phyloP scores from a whole-genome alignment of 2,888 invertebrate species.

The Atrina japonica region DNA sequence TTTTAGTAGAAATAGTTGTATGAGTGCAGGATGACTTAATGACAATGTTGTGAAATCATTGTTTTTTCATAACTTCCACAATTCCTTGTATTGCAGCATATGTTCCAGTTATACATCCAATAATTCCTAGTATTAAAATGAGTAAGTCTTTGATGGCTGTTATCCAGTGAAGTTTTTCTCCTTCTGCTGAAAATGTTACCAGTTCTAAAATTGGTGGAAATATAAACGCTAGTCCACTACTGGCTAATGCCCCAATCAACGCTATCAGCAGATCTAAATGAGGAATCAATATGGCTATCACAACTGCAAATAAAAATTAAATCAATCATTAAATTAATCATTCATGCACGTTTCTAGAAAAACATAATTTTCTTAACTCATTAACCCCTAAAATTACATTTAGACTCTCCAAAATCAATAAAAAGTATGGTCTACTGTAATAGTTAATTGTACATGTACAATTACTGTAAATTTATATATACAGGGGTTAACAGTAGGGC shows the following conservation, averaged over 20 bases:
- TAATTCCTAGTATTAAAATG: slow-evolving; percentile 89
- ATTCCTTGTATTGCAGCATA: slow-evolving; percentile 57
- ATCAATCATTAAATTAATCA: not conserved
- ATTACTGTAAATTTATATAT: too few relatives aligned
- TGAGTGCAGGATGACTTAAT: too few relatives aligned
- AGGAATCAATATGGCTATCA: slow-evolving; percentile 66
- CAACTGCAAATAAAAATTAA: slow-evolving; percentile 57
- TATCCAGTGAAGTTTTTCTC: slow-evolving; percentile 30
- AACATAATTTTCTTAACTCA: too few relatives aligned
- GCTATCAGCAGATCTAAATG: slow-evolving; percentile 77
- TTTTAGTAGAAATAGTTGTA: too few relatives aligned
- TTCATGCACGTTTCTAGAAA: slow-evolving; percentile 3
- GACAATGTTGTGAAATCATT: too few relatives aligned
- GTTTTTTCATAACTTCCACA: slow-evolving; percentile 32
- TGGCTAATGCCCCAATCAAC: slow-evolving; percentile 76
- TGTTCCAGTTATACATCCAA: slow-evolving; percentile 91
- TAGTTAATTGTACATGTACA: too few relatives aligned
- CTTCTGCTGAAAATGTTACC: slow-evolving; percentile 65
- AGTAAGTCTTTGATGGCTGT: slow-evolving; percentile 87
- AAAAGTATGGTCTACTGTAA: too few relatives aligned
- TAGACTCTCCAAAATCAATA: too few relatives aligned
- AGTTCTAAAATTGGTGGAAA: slow-evolving; percentile 76
- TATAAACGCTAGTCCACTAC: slow-evolving; percentile 75
- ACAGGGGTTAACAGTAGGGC: too few relatives aligned
- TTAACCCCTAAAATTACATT: too few relatives aligned